A percentile compares a stretch with the other conserved stretches of the same genome.
Conservation (phyloP, 2,888 invertebrate genomes). For the Sialis lutaria region DNA sequence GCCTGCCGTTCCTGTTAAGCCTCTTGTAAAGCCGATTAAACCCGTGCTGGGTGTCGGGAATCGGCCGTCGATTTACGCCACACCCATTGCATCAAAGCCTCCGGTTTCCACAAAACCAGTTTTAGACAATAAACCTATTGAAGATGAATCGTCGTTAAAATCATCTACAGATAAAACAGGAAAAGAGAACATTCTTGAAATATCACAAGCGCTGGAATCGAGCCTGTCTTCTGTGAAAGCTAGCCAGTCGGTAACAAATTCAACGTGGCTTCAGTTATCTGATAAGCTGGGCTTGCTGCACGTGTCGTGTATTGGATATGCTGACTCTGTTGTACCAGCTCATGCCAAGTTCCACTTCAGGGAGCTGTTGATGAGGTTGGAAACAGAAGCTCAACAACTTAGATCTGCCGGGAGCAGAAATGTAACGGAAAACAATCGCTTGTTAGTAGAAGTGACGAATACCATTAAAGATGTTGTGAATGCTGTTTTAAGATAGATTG, state of each 20-base stretch:
- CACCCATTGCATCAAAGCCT: slow-evolving; percentile 39
- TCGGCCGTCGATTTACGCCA: slow-evolving; percentile 57
- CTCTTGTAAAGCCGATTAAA: slow-evolving; percentile 42
- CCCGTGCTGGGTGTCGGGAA: slow-evolving; percentile 30
- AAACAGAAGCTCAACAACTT: slow-evolving; percentile 47
- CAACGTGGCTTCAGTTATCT: slow-evolving; percentile 63
- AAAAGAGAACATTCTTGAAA: slow-evolving; percentile 41
- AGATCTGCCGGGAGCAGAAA: slow-evolving; percentile 53
- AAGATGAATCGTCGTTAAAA: slow-evolving; percentile 23
- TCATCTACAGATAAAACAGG: slow-evolving; percentile 17
- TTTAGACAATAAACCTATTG: slow-evolving; percentile 23
- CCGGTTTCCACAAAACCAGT: slow-evolving; percentile 31
- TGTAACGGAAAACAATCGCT: slow-evolving; percentile 45
- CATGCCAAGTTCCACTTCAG: slow-evolving; percentile 80
- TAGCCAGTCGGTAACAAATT: slow-evolving; percentile 34
- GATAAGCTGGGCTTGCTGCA: slow-evolving; percentile 70
- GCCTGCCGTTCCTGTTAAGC: slow-evolving; percentile 53
- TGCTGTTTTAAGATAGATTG: slow-evolving; percentile 45
- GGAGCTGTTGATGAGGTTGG: slow-evolving; percentile 50
- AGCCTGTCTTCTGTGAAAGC: slow-evolving; percentile 41
- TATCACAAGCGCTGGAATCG: slow-evolving; percentile 44
- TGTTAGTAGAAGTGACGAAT: slow-evolving; percentile 54
- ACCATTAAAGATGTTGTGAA: slow-evolving; percentile 56
- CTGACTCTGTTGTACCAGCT: slow-evolving; percentile 64
- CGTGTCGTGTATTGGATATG: slow-evolving; percentile 65